These are phyloP conservation scores for Saturnia pavonia DNA, from an alignment of 2,888 invertebrate genomes.

Conservation along the genomic window DNA sequence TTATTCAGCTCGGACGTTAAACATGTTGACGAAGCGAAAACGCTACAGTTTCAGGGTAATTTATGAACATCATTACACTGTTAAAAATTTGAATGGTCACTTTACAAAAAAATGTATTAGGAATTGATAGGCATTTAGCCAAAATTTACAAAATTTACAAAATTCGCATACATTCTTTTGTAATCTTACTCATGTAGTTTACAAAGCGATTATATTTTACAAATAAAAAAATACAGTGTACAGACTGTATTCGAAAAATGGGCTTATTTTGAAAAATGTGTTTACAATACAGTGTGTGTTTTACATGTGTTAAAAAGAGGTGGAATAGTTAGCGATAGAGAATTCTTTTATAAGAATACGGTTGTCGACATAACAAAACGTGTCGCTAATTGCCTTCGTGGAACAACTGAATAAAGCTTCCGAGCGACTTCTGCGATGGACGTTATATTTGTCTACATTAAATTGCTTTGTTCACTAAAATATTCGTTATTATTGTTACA, in stretches of 20 bases:
- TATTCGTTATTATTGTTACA: slow-evolving; percentile 25
- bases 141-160: no score
- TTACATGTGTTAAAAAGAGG: slow-evolving; percentile 35
- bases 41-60: slow-evolving; percentile 13
- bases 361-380: slow-evolving; percentile 59
- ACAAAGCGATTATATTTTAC: no score
- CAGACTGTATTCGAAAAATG: slow-evolving; percentile 28
- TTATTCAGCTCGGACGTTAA: slow-evolving; percentile 23
- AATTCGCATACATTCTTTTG: no score
- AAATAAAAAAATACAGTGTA: no score
- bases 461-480: slow-evolving; percentile 43
- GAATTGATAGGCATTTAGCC: no score
- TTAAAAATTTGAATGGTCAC: no score
- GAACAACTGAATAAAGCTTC: slow-evolving; percentile 44
- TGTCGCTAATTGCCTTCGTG: slow-evolving; percentile 69
- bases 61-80: slow-evolving; percentile 26
- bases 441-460: slow-evolving; percentile 37
- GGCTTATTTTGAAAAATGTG: slow-evolving; percentile 38
- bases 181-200: no score
- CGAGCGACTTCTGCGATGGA: slow-evolving; percentile 27
- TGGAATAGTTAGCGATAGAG: slow-evolving; percentile 49
- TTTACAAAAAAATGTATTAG: no score
- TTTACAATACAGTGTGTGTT: no score
- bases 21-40: slow-evolving; percentile 6
- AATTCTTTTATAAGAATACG: slow-evolving; percentile 45